Percentiles rank a stretch among this genome's conserved stretches.
phyloP scores from a whole-genome alignment of 1,140 invertebrate species.

The Calliphora vicina region DNA sequence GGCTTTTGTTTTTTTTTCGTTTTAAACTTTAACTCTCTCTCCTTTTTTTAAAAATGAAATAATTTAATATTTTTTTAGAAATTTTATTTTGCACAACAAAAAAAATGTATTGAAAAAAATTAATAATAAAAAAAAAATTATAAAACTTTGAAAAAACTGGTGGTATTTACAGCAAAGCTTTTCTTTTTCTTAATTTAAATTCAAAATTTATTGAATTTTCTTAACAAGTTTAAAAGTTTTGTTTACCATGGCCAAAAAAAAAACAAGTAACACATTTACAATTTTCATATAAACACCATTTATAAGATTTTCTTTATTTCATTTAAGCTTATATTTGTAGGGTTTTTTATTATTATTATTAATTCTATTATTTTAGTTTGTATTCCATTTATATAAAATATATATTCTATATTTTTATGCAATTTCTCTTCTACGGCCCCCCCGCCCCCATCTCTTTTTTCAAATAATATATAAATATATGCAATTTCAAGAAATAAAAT shows the following conservation, averaged over 20 bases:
- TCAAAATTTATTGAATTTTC: too few relatives aligned
- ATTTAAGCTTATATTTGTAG: constrained; percentile 8
- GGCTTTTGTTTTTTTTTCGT: background rate
- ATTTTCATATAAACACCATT: background rate
- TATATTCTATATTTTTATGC: constrained; percentile 31
- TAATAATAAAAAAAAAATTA: background rate
- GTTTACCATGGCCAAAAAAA: too few relatives aligned
- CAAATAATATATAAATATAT: constrained; percentile 21
- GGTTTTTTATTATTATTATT: background rate
- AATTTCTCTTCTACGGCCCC: background rate
- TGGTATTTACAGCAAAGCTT: background rate
- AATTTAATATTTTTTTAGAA: background rate
- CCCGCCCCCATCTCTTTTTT: background rate
- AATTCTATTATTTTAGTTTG: background rate
- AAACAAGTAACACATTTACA: background rate
- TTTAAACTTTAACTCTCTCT: background rate
- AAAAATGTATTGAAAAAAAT: background rate
- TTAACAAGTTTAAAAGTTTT: background rate
- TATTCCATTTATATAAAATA: background rate
- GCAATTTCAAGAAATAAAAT: background rate
- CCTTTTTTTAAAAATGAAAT: background rate
- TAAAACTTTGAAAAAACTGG: background rate
- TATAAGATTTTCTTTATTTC: background rate
- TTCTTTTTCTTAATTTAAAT: too few relatives aligned
- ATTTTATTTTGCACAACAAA: constrained; percentile 19